Evolutionary conservation across 2,113 vertebrate species (phyloP).

Genomic region (Eira barbara): DNA sequence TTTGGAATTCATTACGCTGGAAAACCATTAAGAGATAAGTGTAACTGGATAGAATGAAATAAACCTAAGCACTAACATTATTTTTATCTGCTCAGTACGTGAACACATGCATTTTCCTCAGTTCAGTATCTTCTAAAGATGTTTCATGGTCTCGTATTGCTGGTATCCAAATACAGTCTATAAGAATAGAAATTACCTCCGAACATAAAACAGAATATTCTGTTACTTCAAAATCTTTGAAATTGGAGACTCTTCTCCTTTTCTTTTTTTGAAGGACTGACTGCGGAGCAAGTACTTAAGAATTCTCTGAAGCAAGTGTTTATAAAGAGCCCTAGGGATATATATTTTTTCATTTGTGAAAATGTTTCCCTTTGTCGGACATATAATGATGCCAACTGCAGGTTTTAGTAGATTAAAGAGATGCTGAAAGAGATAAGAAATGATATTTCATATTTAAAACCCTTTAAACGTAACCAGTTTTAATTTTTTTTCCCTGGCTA

Average conservation of each 20-base stretch:
- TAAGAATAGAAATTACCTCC: neutral
- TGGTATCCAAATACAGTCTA: neutral
- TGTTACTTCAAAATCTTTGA: neutral
- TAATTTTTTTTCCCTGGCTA: neutral
- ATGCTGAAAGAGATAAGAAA: neutral
- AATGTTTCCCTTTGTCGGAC: neutral
- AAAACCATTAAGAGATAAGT: neutral
- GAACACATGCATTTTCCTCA: neutral
- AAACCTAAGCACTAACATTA: neutral
- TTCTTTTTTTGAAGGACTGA: neutral
- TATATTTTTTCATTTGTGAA: neutral
- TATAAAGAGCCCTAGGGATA: neutral
- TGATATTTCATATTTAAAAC: neutral
- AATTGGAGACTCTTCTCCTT: neutral
- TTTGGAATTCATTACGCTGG: neutral
- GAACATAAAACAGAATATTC: neutral
- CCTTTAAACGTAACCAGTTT: neutral
- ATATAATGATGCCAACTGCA: neutral
- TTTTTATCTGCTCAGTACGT: neutral
- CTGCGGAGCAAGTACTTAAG: neutral
- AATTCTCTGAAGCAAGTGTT: neutral
- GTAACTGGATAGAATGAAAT: neutral
- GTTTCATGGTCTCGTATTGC: neutral
- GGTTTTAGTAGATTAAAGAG: neutral
- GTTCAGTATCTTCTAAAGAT: neutral